Evolutionary conservation across 2,888 invertebrate genomes (phyloP), one percentile per base, ranked within the genome.

Genomic region (Pyrochroa serraticornis): DNA sequence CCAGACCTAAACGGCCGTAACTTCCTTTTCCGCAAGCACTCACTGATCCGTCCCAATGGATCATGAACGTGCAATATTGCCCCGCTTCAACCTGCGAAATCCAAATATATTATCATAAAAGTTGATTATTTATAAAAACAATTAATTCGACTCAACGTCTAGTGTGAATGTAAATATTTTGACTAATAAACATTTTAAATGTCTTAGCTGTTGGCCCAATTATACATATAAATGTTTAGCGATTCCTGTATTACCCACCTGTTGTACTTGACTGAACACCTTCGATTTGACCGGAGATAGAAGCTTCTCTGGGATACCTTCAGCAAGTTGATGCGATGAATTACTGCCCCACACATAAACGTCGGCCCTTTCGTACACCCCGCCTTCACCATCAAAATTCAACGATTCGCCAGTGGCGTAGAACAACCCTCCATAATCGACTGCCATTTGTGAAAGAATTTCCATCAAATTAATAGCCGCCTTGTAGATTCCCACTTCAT

Each of bases 321-420:
- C 85, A 6, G 85, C 85, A 35, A 87, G 73, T 69, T 87, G 87
- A 73, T 84, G 84, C 5, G 85, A 85, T 3, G 85, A 85, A 76
- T 87, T 87, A 68, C 85, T 86, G 1, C 87, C 87, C 85, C 86
- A 87, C 12, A 86, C 84, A 72, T 81, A 86, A 8, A 85, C 84
- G 69, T 84, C 83, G 62, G 80, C 79, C 58, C 77, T 78, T 67
- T 82, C 79, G 32, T 56, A 71, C 30, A 58, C 70, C 41, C 69
- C 71, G 34, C 67, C 35, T 48, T 72, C 72, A 13, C 61, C 47
- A 32, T 71, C 71, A 3, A 65, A 60, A 10, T 47, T 58, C 6
- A 63, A 58, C 5, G 70, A 54, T 53, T 73, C 73, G 3, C 68
- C 62, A 3, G 71, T 67, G 0, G 75, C 22, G 22, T 5, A 70